Evolutionary conservation across 2,797 vertebrate genomes (phyloP), one percentile per base, ranked within the genome.

Genomic region (Petrocephalus schoutedeni): DNA sequence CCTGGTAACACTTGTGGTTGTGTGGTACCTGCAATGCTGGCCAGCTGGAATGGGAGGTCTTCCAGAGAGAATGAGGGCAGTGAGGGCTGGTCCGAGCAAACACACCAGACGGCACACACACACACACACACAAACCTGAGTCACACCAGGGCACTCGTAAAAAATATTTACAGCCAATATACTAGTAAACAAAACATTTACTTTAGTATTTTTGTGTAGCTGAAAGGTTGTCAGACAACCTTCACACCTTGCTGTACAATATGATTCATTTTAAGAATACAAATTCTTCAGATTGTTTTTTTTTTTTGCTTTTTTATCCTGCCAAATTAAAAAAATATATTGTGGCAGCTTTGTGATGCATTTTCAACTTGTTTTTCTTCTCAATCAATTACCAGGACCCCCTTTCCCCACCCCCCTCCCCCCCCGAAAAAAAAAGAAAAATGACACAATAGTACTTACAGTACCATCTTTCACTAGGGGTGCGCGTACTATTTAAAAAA

Each of bases 401-500:
- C 54, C 56, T 86, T 86, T 89, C 88, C 67, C 49, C 59, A 45
- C 12, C 56, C 87, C 87, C 89, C 89, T 59, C 49, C 49, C 58
- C n/a, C 83, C 28, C 21, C 19, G 4, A 8, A 74, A 77, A 45
- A 36, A 88, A 90, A 89, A 89, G 91, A 88, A 91, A 88, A 90
- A 90, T 90, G 89, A 91, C 59, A 95, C 96, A 94, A 94, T 95
- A 95, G 96, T 97, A 96, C 95, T 95, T 94, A 94, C 93, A 95
- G 96, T 97, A 96, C 96, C 95, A 96, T 95, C 96, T 90, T 92
- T 94, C 91, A 92, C 96, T 96, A 97, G 97, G 96, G 96, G 97
- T 96, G 96, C 96, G 97, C 96, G 96, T 95, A 97, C 96, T 96
- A 96, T 96, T 96, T 97, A 96, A 97, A 97, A 97, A 96, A 96